Base-by-base conservation (phyloP, 1,140 invertebrate species). In the Drosophila kikkawai region DNA sequence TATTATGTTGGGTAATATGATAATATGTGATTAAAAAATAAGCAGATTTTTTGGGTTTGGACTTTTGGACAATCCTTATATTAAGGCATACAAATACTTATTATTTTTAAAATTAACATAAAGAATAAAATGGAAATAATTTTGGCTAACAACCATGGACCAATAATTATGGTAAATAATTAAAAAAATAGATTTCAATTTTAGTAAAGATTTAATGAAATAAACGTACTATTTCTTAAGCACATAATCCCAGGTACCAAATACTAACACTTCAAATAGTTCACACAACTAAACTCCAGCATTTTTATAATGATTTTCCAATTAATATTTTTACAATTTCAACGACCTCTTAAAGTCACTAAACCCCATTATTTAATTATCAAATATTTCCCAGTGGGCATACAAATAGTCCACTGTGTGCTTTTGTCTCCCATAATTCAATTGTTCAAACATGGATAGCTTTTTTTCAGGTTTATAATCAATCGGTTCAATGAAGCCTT, bases 401-500 rank as follows among this genome's bases (percentile, higher is more conserved):
- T 22, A 17, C 13, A 32, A 39, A 6, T 26, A 29, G n/a, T 19
- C 22, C 17, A 59, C 26, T 32, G 12, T 17, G 7, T n/a, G n/a
- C 17, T 50, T 66, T 68, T 12, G 42, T 29, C 51, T 34, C 55
- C 22, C 42, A 67, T 64, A 56, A 50, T 67, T 77, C 39, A 77
- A 42, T 68, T 67, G 64, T 70, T 68, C n/a, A 68, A 55, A 70
- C 32, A 42, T 67, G 39, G 37, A 37, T 50, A 68, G 44, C 63
- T 41, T 51, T 53, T 39, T 45, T 39, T 45, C 45, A 34, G 42
- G 29, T 50, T 68, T 60, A 39, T 53, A 78, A 69, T 78, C 65
- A 71, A 71, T 71, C 58, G 64, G 66, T 53, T 68, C 67, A 70
- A 68, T 70, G 67, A 68, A 70, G 64, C 67, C 67, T 56, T 39